phyloP scores from a whole-genome alignment of 2,888 invertebrate genomes.

The Drosophila paranaensis region DNA sequence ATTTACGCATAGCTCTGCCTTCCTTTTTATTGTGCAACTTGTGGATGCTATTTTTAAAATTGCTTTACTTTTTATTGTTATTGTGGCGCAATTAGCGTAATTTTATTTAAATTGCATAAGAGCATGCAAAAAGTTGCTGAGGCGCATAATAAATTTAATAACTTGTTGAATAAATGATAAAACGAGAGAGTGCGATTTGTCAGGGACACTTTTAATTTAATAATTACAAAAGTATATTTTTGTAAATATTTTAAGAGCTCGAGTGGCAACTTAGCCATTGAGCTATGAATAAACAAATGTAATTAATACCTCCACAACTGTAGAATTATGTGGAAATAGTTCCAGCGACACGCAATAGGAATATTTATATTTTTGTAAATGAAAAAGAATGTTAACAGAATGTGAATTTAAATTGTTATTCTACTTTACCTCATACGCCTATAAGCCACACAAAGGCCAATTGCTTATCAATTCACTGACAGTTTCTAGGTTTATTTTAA shows the following conservation, averaged over 20 bases:
- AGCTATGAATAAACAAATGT: background rate
- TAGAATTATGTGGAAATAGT: background rate
- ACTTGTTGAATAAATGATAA: background rate
- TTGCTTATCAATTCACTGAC: slow-evolving; percentile 26
- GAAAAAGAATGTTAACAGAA: background rate
- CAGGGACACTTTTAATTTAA: background rate
- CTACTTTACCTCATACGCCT: background rate
- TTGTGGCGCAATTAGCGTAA: slow-evolving; percentile 12
- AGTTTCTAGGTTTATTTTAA: slow-evolving; percentile 19
- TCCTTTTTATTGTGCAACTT: slow-evolving; percentile 9
- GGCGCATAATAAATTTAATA: background rate
- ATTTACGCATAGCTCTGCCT: slow-evolving; percentile 17
- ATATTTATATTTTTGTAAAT: too few relatives aligned
- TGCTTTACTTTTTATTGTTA: background rate
- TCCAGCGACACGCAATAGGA: background rate
- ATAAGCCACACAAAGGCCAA: slow-evolving; percentile 7
- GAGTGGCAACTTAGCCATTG: background rate
- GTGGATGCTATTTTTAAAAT: background rate
- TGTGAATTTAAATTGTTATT: background rate
- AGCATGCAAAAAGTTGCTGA: slow-evolving; percentile 1
- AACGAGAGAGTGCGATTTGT: background rate
- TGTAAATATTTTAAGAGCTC: background rate
- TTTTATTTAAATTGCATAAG: slow-evolving; percentile 22
- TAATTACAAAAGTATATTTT: background rate
- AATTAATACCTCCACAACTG: background rate